A percentile compares a stretch with the other conserved stretches of the same genome.
These are phyloP conservation scores for Tadarida brasiliensis DNA, from an alignment of 2,797 vertebrate genomes.

Conservation along the genomic window DNA sequence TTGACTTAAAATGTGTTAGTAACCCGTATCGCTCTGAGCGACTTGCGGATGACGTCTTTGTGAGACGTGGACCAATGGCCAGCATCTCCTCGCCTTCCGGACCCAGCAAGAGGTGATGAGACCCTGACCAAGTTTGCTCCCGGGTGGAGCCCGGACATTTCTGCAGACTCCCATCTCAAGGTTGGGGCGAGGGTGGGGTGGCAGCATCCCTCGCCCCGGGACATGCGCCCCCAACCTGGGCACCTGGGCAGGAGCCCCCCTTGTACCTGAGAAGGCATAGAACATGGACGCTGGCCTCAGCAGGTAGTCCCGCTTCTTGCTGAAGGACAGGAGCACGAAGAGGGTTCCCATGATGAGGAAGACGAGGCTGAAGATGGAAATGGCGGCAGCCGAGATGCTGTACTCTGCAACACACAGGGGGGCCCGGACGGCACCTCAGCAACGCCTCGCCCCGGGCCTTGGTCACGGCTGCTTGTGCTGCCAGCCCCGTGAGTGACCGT, in stretches of 20 bases:
- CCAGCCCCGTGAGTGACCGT: background rate
- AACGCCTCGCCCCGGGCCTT: rapidly evolving
- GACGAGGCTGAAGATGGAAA: constrained; percentile 95
- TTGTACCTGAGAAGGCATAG: constrained; percentile 94
- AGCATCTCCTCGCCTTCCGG: background rate
- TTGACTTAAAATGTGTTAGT: background rate
- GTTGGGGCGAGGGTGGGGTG: rapidly evolving
- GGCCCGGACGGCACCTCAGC: rapidly evolving
- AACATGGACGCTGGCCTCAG: constrained; percentile 97
- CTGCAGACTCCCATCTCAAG: background rate
- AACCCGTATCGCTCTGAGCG: background rate
- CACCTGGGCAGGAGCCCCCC: rapidly evolving
- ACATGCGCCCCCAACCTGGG: background rate
- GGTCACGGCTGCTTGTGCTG: rapidly evolving
- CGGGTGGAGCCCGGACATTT: background rate
- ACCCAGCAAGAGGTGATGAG: rapidly evolving
- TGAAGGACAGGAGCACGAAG: constrained; percentile 93
- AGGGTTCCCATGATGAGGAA: constrained; percentile 93
- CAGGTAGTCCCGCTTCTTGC: constrained; percentile 94
- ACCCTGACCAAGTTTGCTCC: background rate
- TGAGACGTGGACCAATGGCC: rapidly evolving
- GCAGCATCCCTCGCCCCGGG: rapidly evolving
- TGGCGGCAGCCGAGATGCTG: constrained; percentile 97
- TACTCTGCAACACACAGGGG: constrained; percentile 90
- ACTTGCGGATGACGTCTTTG: background rate